phyloP scores from a whole-genome alignment of 1,140 invertebrate genomes.

The Anoplolepis gracilipes region DNA sequence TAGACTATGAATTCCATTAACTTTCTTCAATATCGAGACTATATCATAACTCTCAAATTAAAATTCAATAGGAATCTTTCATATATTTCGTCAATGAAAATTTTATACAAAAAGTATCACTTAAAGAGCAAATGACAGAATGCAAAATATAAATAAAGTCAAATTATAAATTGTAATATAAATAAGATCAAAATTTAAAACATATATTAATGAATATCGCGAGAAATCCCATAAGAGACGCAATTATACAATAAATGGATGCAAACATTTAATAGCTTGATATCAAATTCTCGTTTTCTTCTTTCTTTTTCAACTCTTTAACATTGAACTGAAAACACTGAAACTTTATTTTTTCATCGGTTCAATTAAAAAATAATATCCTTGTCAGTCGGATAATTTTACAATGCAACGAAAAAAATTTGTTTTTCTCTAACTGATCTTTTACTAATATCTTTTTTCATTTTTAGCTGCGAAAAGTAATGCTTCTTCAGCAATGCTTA shows the following conservation, averaged over 20 bases:
- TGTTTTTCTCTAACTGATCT: background rate
- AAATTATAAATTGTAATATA: too few species aligned
- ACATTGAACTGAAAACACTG: background rate
- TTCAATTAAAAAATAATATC: background rate
- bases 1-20: too few species aligned
- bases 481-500: constrained; percentile 56
- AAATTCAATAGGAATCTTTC: background rate
- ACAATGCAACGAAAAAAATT: background rate
- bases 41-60: background rate
- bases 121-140: too few species aligned
- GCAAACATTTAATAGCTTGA: too few species aligned
- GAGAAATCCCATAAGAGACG: too few species aligned
- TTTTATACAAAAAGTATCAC: too few species aligned
- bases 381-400: background rate
- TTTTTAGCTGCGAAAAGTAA: background rate
- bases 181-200: too few species aligned
- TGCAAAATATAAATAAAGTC: too few species aligned
- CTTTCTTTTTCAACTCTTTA: constrained; percentile 1
- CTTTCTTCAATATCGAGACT: constrained; percentile 2
- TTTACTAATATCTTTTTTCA: background rate
- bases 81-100: background rate
- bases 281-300: background rate
- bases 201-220: too few species aligned
- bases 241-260: too few species aligned
- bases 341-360: background rate